Evolutionary conservation across 2,888 invertebrate species (phyloP), one percentile per base, ranked within the genome.

Genomic region (Dicycla oo): DNA sequence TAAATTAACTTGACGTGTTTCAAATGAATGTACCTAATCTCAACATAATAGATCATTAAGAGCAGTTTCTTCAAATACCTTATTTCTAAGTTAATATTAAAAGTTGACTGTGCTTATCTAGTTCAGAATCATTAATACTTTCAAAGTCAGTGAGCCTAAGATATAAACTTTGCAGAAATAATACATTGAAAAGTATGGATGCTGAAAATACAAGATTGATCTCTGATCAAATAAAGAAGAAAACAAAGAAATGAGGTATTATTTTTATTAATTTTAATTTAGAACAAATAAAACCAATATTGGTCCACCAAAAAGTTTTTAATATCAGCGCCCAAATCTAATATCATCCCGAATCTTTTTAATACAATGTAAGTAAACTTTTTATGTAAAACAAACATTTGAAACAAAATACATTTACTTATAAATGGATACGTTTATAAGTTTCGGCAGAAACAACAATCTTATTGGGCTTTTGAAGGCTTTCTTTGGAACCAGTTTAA

Each of bases 401-500:
- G 34, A 69, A 82, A 83, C 69, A 77, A 83, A 75, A 75, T 72
- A 83, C 81, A 84, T 84, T 82, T 76, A 73, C 78, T 80, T 81
- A 77, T 75, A 82, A 81, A 84, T 81, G 74, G 78, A 78, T 73
- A 83, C 83, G 75, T 80, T 81, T 82, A 82, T 81, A 80, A 80
- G 75, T 81, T 83, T 80, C 73, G 72, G 74, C 78, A 72, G 75
- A 34, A 85, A 85, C 85, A 86, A 86, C 87, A 87, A 85, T 88
- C 78, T 84, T 82, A 85, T 84, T 85, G 81, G 74, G 73, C 76
- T 82, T 83, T 85, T 83, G 87, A 88, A 89, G 87, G 86, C 87
- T 91, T 90, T 89, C 89, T 88, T 86, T 49, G 80, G 80, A 91
- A 92, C 91, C 91, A 84, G 91, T 91, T 92, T 88, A 88, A 87